Percentiles rank a stretch among this genome's conserved stretches.
phyloP scores from a whole-genome alignment of 2,888 invertebrate genomes.

The Eudemis profundana region DNA sequence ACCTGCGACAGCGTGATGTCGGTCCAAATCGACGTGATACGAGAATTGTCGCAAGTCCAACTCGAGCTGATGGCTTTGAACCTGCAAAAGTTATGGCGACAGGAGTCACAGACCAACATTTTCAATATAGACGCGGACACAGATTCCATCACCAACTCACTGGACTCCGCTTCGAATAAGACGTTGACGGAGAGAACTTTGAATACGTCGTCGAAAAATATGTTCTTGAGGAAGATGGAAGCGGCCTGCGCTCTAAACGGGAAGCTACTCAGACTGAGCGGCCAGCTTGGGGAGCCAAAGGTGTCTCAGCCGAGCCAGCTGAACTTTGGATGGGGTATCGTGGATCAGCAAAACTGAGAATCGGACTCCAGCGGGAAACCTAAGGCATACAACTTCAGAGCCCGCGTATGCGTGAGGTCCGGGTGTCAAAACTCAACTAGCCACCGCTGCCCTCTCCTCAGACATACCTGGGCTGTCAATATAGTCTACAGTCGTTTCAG shows the following conservation, averaged over 20 bases:
- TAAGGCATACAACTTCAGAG: no score
- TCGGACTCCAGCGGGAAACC: no score
- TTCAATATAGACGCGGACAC: constrained; percentile 70
- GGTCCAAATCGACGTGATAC: constrained; percentile 83
- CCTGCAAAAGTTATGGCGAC: constrained; percentile 83
- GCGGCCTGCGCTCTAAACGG: constrained; percentile 75
- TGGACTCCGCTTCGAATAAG: constrained; percentile 73
- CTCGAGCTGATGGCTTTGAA: constrained; percentile 87
- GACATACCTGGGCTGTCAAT: no score
- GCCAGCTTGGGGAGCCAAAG: constrained; percentile 61
- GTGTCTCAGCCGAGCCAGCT: constrained; percentile 64
- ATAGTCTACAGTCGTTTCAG: no score
- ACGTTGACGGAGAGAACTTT: constrained; percentile 74
- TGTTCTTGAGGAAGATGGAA: constrained; percentile 78
- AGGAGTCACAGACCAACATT: constrained; percentile 77
- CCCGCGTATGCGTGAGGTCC: no score
- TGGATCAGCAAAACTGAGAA: constrained; percentile 55
- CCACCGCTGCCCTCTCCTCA: no score
- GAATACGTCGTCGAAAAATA: constrained; percentile 70
- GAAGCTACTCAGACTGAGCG: constrained; percentile 71
- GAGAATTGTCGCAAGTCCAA: constrained; percentile 87
- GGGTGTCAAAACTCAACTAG: no score
- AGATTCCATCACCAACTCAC: constrained; percentile 74
- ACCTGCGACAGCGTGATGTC: constrained; percentile 80
- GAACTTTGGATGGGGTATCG: constrained; percentile 59